These are phyloP conservation scores for Tiliqua scincoides DNA, from an alignment of 2,113 vertebrate genomes.

Conservation along the genomic window DNA sequence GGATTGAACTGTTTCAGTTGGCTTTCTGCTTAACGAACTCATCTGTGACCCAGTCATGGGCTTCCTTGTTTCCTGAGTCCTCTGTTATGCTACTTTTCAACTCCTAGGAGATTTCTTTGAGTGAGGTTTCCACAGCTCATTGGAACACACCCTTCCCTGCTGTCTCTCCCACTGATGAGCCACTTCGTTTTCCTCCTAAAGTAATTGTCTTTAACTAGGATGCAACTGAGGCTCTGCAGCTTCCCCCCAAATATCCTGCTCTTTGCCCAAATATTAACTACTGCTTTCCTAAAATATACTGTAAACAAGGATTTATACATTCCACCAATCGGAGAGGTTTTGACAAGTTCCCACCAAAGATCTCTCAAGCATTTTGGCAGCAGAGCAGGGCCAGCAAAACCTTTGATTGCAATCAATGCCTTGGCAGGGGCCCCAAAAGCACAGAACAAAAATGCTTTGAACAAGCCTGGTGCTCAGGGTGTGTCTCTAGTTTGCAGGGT, in stretches of 20 bases:
- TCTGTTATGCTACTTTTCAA: neutral
- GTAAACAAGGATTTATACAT: neutral
- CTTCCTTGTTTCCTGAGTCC: neutral
- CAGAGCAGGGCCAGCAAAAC: conserved; percentile 46
- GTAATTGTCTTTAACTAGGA: neutral
- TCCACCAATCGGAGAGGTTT: conserved; percentile 38
- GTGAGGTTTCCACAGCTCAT: neutral
- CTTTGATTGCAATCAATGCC: conserved; percentile 64
- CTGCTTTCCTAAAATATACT: neutral
- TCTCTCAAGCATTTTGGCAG: conserved; percentile 50
- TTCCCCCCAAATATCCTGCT: neutral
- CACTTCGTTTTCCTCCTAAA: neutral
- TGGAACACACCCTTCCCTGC: neutral
- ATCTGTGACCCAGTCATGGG: too few relatives aligned
- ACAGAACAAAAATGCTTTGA: conserved; percentile 73
- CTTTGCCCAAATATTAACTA: neutral
- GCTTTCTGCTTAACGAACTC: too few relatives aligned
- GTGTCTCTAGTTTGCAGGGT: conserved; percentile 55
- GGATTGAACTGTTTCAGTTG: too few relatives aligned
- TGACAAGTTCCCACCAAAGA: conserved; percentile 65
- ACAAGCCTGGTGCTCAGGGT: conserved; percentile 62
- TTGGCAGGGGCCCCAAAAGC: conserved; percentile 68
- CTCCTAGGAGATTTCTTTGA: neutral
- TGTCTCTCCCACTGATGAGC: neutral
- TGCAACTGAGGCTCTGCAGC: neutral